Conservation (phyloP, 2,113 vertebrate species). For the Balaeniceps rex region DNA sequence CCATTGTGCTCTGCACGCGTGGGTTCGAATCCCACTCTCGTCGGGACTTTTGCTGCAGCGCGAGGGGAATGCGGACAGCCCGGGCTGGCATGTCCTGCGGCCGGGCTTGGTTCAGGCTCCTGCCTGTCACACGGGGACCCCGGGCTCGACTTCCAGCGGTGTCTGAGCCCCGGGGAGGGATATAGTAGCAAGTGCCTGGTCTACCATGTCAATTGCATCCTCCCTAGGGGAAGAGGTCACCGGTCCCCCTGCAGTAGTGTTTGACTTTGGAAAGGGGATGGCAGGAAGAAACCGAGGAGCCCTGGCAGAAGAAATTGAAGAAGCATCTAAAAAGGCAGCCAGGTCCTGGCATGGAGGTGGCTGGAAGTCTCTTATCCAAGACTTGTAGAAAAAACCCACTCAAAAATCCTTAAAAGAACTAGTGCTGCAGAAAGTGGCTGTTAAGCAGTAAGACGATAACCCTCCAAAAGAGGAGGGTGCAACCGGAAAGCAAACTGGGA, state of each 20-base stretch:
- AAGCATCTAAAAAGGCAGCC: neutral
- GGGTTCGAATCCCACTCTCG: constrained; percentile 73
- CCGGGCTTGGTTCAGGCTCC: too few relatives aligned
- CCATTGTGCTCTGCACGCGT: constrained; percentile 69
- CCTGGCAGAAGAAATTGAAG: neutral
- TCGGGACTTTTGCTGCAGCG: neutral
- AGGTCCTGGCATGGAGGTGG: neutral
- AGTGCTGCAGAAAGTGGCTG: neutral
- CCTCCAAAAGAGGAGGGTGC: rapidly evolving
- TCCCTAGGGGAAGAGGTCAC: too few relatives aligned
- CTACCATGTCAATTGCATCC: rapidly evolving
- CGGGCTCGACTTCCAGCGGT: neutral
- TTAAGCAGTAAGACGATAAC: rapidly evolving
- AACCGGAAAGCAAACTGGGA: too few relatives aligned
- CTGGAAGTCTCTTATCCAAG: neutral
- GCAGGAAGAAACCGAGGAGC: neutral
- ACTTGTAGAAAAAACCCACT: neutral
- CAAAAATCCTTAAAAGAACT: neutral
- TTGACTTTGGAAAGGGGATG: too few relatives aligned
- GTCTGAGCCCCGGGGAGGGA: neutral
- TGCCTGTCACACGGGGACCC: too few relatives aligned
- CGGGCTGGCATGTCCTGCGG: too few relatives aligned
- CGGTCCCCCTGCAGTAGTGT: rapidly evolving
- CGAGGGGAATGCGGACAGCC: rapidly evolving
- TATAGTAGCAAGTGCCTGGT: too few relatives aligned